A percentile compares a stretch with the other conserved stretches of the same genome.
These are phyloP conservation scores for Diadromus collaris DNA, from an alignment of 2,888 invertebrate genomes.

Conservation along the genomic window DNA sequence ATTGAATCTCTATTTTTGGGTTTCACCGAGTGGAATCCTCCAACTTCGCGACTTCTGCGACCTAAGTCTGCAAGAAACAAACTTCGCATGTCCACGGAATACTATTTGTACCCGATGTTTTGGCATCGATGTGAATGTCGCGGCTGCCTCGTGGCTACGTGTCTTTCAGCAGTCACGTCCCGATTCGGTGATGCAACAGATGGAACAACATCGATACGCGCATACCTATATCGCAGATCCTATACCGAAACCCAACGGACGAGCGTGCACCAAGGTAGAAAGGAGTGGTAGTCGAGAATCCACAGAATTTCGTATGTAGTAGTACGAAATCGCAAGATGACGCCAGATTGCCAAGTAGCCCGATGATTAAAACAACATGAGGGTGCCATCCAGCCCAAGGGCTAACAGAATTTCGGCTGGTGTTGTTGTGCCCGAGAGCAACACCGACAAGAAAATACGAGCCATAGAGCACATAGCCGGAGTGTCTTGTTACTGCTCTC, in stretches of 20 bases:
- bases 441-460: slow-evolving; percentile 59
- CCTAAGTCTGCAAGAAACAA: background rate
- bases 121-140: slow-evolving; percentile 18
- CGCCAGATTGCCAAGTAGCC: slow-evolving; percentile 49
- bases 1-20: background rate
- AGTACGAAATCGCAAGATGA: slow-evolving; percentile 38
- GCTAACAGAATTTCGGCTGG: slow-evolving; percentile 45
- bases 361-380: slow-evolving; percentile 7
- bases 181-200: slow-evolving; percentile 55
- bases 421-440: slow-evolving; percentile 20
- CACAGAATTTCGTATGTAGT: slow-evolving; percentile 18
- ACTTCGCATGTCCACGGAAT: background rate
- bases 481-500: slow-evolving; percentile 42
- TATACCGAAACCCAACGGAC: background rate
- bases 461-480: slow-evolving; percentile 54
- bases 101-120: background rate
- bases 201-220: slow-evolving; percentile 51
- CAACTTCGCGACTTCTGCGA: background rate
- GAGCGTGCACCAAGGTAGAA: background rate
- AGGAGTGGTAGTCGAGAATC: background rate
- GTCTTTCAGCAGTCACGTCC: slow-evolving; percentile 47
- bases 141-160: slow-evolving; percentile 9
- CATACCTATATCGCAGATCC: slow-evolving; percentile 36
- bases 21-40: background rate
- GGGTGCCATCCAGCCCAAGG: background rate